Conservation (phyloP, 2,113 vertebrate species). For the Aplodontia rufa region DNA sequence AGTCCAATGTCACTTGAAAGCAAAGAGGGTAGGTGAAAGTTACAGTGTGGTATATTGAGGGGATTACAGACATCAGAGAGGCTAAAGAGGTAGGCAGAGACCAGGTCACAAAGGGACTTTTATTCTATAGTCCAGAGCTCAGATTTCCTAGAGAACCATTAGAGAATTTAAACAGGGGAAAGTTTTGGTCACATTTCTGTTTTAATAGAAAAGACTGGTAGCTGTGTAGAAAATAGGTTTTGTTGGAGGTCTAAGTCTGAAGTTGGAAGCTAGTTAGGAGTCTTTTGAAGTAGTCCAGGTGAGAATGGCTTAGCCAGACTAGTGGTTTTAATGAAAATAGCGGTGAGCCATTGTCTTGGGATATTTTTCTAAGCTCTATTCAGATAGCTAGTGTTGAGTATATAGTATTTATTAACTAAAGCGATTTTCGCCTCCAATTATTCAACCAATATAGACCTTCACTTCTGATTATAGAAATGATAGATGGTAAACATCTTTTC, state of each 20-base stretch:
- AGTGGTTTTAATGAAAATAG: slow-evolving; percentile 33
- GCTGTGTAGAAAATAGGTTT: slow-evolving; percentile 31
- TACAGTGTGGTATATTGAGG: not conserved
- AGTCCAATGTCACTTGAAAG: not conserved
- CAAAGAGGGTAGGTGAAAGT: not conserved
- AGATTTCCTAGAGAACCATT: slow-evolving; percentile 44
- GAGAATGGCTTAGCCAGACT: slow-evolving; percentile 9
- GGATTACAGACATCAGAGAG: not conserved
- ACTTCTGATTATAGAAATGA: slow-evolving; percentile 8
- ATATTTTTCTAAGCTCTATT: slow-evolving; percentile 22
- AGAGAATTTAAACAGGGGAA: not conserved
- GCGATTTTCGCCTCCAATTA: not conserved
- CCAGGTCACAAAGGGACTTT: slow-evolving; percentile 49
- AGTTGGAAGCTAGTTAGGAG: slow-evolving; percentile 41
- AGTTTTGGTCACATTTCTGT: not conserved
- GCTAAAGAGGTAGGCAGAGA: not conserved
- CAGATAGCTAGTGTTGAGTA: not conserved
- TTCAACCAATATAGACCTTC: not conserved
- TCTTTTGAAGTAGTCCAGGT: slow-evolving; percentile 48
- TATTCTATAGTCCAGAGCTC: slow-evolving; percentile 22
- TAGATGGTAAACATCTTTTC: not conserved
- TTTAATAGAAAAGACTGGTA: not conserved
- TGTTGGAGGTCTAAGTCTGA: slow-evolving; percentile 14
- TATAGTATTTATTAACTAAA: not conserved
- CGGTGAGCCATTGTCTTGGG: not conserved